Evolutionary conservation across 2,797 vertebrate species (phyloP), one percentile per base, ranked within the genome.

Genomic region (Mus minutoides): DNA sequence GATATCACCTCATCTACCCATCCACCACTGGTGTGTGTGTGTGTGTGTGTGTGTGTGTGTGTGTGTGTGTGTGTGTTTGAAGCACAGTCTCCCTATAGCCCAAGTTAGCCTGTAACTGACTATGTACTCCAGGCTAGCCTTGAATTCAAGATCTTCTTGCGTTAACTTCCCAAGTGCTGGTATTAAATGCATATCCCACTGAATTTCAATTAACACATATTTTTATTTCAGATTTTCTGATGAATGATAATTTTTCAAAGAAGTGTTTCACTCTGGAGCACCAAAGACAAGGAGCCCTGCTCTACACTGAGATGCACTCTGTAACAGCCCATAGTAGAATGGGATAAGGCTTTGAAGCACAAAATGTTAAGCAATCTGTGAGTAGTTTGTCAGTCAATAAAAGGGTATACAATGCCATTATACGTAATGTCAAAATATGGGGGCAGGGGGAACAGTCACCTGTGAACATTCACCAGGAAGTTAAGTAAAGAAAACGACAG

Each of bases 201-300:
- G 21, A 37, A 34, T 9, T 13, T 71, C 13, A 8, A 24, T n/a
- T 87, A 89, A 80, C 29, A 75, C 46, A 43, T 22, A 69, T 31
- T 49, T 60, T 82, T 46, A 88, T 75, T 92, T 88, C 17, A 67
- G 21, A 84, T 62, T 16, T 93, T 90, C 73, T 13, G n/a, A 40
- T 40, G 46, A 78, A 93, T 60, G 13, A 79, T 89, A 93, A 29
- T 6, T 43, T 43, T 29, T 90, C 13, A 22, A 94, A 83, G 4
- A n/a, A 91, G 6, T 54, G 84, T 79, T 96, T 92, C 17, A 29
- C 6, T 79, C 90, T 84, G 67, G 21, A n/a, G 76, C n/a, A 67
- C 40, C 79, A 6, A 2, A 75, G 37, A n/a, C 37, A 31, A 86
- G 91, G 1, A 71, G 29, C 3, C 29, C 60, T 80, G 49, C 12